phyloP scores from a whole-genome alignment of 2,888 invertebrate genomes.

The Nebria salina region DNA sequence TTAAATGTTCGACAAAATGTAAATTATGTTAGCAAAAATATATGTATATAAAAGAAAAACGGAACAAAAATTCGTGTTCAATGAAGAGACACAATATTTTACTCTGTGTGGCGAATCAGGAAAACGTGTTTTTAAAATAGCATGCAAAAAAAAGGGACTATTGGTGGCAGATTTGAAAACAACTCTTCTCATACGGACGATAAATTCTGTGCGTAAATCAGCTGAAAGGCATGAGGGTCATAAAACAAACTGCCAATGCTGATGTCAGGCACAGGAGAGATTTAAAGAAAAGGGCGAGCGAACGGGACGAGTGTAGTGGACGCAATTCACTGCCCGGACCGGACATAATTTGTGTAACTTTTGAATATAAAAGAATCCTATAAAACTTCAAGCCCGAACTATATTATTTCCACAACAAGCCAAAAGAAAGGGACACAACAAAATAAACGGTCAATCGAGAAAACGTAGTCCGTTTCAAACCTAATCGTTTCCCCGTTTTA shows the following conservation, averaged over 20 bases:
- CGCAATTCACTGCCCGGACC: conserved; percentile 51
- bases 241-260: conserved; percentile 34
- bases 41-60: conserved; percentile 25
- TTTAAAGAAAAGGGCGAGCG: conserved; percentile 15
- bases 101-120: conserved; percentile 28
- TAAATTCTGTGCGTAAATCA: conserved; percentile 45
- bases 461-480: conserved; percentile 3
- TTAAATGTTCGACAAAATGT: conserved; percentile 27
- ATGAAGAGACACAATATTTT: conserved; percentile 23
- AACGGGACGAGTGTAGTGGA: conserved; percentile 20
- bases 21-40: conserved; percentile 29
- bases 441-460: conserved; percentile 19
- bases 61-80: conserved; percentile 21
- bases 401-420: conserved; percentile 17
- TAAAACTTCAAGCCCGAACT: conserved; percentile 21
- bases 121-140: conserved; percentile 34
- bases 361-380: conserved; percentile 56
- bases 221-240: conserved; percentile 26
- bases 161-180: conserved; percentile 43
- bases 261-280: conserved; percentile 20
- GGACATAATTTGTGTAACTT: conserved; percentile 56
- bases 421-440: conserved; percentile 20
- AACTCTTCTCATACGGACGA: conserved; percentile 42
- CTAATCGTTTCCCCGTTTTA: not conserved
- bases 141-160: conserved; percentile 6